Conservation (phyloP, 2,888 invertebrate species). For the Caenorhabditis panamensis region DNA sequence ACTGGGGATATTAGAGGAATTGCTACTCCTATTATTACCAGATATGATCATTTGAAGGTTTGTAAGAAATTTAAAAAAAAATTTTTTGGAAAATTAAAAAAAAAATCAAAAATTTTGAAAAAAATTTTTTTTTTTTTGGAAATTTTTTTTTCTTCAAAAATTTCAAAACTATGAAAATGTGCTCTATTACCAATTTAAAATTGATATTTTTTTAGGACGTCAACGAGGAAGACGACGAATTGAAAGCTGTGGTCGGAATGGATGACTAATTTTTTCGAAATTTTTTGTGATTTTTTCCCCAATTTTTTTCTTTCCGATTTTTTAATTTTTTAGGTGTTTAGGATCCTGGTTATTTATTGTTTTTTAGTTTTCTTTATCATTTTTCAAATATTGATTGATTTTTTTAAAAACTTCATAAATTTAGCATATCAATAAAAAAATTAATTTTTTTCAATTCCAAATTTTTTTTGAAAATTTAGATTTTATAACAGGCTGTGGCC, state of each 20-base stretch:
- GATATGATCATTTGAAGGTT: constrained; percentile 75
- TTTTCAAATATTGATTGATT: no score
- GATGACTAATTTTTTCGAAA: constrained; percentile 65
- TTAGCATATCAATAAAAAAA: no score
- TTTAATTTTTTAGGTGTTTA: no score
- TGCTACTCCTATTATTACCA: constrained; percentile 72
- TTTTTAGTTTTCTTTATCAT: no score
- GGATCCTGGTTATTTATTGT: no score
- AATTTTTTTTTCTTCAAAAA: neutral
- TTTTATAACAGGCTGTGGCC: no score
- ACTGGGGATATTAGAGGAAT: constrained; percentile 76
- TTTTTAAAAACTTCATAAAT: no score
- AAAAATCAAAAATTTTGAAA: neutral
- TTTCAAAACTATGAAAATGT: neutral
- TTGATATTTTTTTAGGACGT: constrained; percentile 69
- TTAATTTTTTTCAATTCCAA: no score
- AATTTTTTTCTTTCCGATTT: neutral
- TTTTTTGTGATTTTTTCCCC: neutral
- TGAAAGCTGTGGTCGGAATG: constrained; percentile 68
- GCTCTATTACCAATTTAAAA: neutral
- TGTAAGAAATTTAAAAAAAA: neutral
- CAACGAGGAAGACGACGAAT: constrained; percentile 72
- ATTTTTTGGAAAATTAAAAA: neutral
- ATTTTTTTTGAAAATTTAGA: no score
- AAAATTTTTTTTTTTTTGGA: neutral